Evolutionary conservation across 2,888 invertebrate species (phyloP), one percentile per base, ranked within the genome.

Genomic region (Steinernema carpocapsae): DNA sequence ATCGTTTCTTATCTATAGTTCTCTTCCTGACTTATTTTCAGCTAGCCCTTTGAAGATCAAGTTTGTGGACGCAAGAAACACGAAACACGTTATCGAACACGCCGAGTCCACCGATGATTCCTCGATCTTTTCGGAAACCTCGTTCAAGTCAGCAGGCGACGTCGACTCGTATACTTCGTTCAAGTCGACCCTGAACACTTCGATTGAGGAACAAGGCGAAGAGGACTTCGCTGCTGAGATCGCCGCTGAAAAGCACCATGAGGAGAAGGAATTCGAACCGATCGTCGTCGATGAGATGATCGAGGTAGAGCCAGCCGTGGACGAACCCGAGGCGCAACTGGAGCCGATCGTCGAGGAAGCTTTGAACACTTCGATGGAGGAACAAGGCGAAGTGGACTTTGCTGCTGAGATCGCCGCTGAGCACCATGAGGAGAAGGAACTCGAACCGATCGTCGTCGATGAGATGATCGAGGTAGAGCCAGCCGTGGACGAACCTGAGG

Each of bases 41-140:
- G 37, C 37, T 10, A 37, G 37, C 10, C 37, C 37, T 6, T 10
- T 10, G 10, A 37, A 37, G 37, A 37, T 37, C 37, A 37, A 37
- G 37, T 37, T 37, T 37, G 37, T 10, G 4, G 37, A 37, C 4
- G 37, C n/a, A n/a, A n/a, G 10, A 10, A 37, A 37, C 37, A 37
- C 37, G 3, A 32, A 64, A 37, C 64, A 32, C 37, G 17, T 17
- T 10, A 32, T 64, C 29, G 6, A 22, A 17, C 64, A 64, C 26
- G 24, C 26, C 2, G 64, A 64, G 17, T 32, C 64, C 17, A 64
- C 64, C 7, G 32, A 64, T 17, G 64, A 64, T 1, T 64, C 64
- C 2, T 64, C 64, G 10, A 32, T 64, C 17, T 64, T 64, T 17
- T 64, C 64, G 32, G 64, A 64, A 32, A 64, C 64, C 6, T 26